Conservation (phyloP, 2,113 vertebrate species). For the Nicator chloris region DNA sequence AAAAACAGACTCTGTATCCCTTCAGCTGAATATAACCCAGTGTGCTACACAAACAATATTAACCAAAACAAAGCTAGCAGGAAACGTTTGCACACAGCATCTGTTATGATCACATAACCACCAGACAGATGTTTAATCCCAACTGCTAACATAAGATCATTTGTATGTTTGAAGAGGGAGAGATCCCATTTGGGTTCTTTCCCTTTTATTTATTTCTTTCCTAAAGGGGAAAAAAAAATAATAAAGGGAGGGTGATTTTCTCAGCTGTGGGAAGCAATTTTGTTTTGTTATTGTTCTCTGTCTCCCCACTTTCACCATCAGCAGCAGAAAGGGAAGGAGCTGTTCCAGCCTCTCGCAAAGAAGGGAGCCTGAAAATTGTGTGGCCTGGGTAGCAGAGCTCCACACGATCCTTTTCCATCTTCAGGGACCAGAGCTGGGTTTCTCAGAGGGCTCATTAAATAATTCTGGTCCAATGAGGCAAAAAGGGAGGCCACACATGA, state of each 20-base stretch:
- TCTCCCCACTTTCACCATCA: constrained; percentile 62
- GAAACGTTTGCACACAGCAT: constrained; percentile 83
- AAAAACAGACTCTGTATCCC: constrained; percentile 70
- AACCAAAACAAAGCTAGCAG: constrained; percentile 85
- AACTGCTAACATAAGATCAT: constrained; percentile 93
- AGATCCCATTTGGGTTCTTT: constrained; percentile 83
- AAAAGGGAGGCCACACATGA: constrained; percentile 74
- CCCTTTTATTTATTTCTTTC: constrained; percentile 79
- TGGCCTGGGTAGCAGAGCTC: constrained; percentile 64
- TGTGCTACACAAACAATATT: constrained; percentile 86
- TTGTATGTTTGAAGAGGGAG: constrained; percentile 88
- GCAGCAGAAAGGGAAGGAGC: constrained; percentile 56
- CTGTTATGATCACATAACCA: constrained; percentile 90
- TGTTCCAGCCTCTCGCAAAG: constrained; percentile 18
- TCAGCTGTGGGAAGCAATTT: constrained; percentile 61
- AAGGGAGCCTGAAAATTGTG: constrained; percentile 56
- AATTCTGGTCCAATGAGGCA: constrained; percentile 69
- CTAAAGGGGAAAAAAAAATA: constrained; percentile 57
- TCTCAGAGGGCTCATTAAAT: constrained; percentile 71
- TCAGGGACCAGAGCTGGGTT: constrained; percentile 55
- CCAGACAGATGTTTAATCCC: constrained; percentile 95
- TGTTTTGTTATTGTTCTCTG: constrained; percentile 56
- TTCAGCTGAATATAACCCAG: constrained; percentile 80
- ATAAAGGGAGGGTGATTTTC: constrained; percentile 68
- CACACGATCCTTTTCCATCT: constrained; percentile 54